Base-by-base conservation (phyloP, 1,140 invertebrate species). In the Trichogramma pretiosum region DNA sequence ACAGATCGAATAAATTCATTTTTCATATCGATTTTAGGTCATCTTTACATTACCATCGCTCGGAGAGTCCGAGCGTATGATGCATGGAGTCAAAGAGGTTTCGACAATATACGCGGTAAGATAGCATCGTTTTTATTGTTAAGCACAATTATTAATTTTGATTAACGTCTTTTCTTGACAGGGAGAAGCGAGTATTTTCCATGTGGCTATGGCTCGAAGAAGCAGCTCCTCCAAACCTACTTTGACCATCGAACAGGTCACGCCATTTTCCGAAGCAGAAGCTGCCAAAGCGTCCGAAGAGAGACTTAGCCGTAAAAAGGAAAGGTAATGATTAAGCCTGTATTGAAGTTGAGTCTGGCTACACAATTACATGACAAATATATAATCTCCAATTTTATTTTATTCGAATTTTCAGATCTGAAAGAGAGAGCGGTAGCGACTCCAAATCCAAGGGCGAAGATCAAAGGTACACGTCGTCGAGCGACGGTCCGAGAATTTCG, bases 11-110 rank as follows among this genome's bases (percentile, higher is more conserved):
- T 34, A 40, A 38, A 39, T 32, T 30, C 34, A 38, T 38, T n/a
- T 41, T 14, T 32, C 7, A 30, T 30, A 13, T 30, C n/a, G 26
- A 40, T 55, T 64, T 62, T 52, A 82, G 80, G 80, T 88, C 22
- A 87, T 87, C 61, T 87, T 87, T 57, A 75, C 83, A 3, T 65
- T 87, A 32, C 83, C 84, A 14, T 83, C 83, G 1, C 70, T 85
- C 36, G 79, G 78, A 51, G 83, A 83, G 56, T 77, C 79, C 4
- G 83, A 80, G 16, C 62, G 60, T 48, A 61, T 59, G 8, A 58
- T 65, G 9, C 67, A 79, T 36, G 72, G 69, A 11, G 64, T 77
- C 10, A 73, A 73, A 52, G 70, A 77, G 63, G 60, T 68, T 24
- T 72, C 67, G 10, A 71, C 80, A 4, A 79, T 84, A 53, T 85